Conservation (phyloP, 2,113 vertebrate genomes). For the Motacilla alba region DNA sequence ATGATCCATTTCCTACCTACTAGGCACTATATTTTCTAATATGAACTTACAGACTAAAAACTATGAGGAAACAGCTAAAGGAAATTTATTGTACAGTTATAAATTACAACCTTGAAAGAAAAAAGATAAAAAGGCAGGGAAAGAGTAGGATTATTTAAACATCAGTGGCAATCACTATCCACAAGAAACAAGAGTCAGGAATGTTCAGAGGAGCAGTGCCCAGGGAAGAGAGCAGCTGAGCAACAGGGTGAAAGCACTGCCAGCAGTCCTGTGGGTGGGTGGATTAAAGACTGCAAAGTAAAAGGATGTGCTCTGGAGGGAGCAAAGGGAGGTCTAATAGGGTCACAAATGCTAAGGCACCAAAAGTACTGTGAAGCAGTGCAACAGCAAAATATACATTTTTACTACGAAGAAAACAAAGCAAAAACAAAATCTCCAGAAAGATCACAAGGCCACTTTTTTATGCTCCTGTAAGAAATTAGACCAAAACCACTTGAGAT, state of each 20-base stretch:
- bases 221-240: background rate
- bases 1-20: background rate
- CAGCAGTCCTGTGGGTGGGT: background rate
- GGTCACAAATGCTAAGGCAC: background rate
- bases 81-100: background rate
- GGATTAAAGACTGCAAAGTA: background rate
- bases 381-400: background rate
- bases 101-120: background rate
- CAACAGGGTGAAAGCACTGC: background rate
- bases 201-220: background rate
- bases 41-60: background rate
- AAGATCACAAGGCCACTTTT: background rate
- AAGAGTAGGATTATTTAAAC: background rate
- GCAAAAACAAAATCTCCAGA: background rate
- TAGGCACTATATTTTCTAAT: background rate
- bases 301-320: background rate
- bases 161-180: background rate
- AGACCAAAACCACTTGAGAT: background rate
- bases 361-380: background rate
- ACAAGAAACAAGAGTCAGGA: background rate
- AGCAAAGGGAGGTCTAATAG: background rate
- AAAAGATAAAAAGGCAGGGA: background rate
- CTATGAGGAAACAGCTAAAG: background rate
- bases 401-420: background rate
- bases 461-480: background rate